These are phyloP conservation scores for Bembecia ichneumoniformis DNA, from an alignment of 2,888 invertebrate species.

Conservation along the genomic window DNA sequence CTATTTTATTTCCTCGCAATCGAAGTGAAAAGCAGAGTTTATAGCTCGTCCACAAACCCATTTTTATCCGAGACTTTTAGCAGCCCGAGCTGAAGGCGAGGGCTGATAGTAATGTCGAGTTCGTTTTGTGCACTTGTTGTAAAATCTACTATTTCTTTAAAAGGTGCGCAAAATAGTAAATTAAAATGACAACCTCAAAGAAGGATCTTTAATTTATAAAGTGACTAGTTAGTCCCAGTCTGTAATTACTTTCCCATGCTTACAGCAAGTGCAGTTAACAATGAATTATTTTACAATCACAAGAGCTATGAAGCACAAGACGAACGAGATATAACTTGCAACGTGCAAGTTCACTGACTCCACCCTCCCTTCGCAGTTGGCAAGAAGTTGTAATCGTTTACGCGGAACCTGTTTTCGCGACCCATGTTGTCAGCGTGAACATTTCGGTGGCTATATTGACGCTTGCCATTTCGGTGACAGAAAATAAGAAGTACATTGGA, in stretches of 20 bases:
- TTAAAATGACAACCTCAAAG: too few relatives aligned
- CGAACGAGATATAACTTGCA: constrained; percentile 52
- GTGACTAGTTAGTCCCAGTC: too few relatives aligned
- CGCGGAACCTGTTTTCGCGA: constrained; percentile 61
- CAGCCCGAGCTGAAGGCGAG: too few relatives aligned
- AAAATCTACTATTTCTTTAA: too few relatives aligned
- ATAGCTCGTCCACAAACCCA: too few relatives aligned
- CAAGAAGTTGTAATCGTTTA: constrained; percentile 61
- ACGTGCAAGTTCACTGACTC: constrained; percentile 66
- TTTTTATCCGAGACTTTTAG: too few relatives aligned
- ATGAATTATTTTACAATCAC: constrained; percentile 58
- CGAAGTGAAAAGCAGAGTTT: too few relatives aligned
- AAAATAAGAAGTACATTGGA: constrained; percentile 32
- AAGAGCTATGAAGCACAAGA: constrained; percentile 53
- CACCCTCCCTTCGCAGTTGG: constrained; percentile 58
- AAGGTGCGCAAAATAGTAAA: too few relatives aligned
- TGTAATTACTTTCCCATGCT: not conserved
- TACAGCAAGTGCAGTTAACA: constrained; percentile 21
- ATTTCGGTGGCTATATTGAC: constrained; percentile 38
- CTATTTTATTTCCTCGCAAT: too few relatives aligned
- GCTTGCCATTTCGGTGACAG: constrained; percentile 21
- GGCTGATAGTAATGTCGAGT: too few relatives aligned
- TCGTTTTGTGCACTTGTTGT: too few relatives aligned
- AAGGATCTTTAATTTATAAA: too few relatives aligned
- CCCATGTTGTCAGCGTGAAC: constrained; percentile 40